Base-by-base conservation (phyloP, 2,113 vertebrate species). In the Toxotes jaculatrix region DNA sequence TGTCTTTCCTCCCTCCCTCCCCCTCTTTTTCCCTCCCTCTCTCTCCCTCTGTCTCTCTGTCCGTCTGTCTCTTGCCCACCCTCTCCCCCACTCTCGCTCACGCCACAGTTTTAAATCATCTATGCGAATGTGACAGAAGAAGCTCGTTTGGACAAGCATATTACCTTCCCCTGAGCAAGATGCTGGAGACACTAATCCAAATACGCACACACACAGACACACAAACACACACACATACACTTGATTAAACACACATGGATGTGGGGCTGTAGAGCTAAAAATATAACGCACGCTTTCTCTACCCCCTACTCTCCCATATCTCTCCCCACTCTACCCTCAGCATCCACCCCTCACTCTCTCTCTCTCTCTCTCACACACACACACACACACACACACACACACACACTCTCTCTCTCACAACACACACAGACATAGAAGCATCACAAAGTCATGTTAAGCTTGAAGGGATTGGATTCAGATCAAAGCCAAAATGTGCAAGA, bases 131-230 rank as follows among this genome's bases (percentile, higher is more conserved):
- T 86, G 88, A 87, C 83, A 74, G 76, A 84, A 86, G 86, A 87
- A 75, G 83, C 88, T 88, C 68, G 27, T 89, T 89, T 76, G 87
- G 89, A 92, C 92, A 89, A 88, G 88, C 90, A 89, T 90, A 90
- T 93, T 91, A 94, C 93, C 92, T 94, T 95, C 93, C 94, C 92
- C 90, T 87, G 83, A 93, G 91, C 93, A 72, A 95, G 91, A 93
- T 42, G 80, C 87, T 84, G 83, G 67, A 91, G 87, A 92, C 92
- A 89, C 80, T 94, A 93, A 94, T 94, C 90, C 90, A 91, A 88
- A 93, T 61, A 78, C 47, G 45, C 23, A 27, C 21, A 32, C 64
- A 51, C 79, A 57, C 34, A 60, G 10, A 43, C 10, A 79, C 79
- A 74, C 88, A 87, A 78, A 88, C 31, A 60, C 70, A 62, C 62